Evolutionary conservation across 2,113 vertebrate species (phyloP), one percentile per base, ranked within the genome.

Genomic region (Cryptomyrus ogoouensis): DNA sequence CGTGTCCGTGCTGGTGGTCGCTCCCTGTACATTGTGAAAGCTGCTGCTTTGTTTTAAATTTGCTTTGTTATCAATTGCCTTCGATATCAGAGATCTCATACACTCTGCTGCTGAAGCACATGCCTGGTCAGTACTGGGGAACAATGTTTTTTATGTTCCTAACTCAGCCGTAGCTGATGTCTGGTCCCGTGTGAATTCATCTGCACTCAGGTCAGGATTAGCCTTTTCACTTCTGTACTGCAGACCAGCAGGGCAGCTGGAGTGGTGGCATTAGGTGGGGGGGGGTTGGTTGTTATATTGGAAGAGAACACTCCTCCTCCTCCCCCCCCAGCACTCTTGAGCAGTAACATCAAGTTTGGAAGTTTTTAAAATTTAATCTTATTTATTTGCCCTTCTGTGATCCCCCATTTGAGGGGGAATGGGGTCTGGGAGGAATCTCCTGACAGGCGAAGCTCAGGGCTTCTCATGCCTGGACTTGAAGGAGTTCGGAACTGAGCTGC

Each of bases 241-340:
- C 74, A 80, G 74, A 7, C 35, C 46, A 13, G 83, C 19, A 27
- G 44, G 42, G 46, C 83, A 86, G 31, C 15, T 35, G 70, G 3
- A 19, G 15, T 19, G 12, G 13, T 5, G 35, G 31, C 1, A 5
- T 56, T 56, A 21, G 53, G 12, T 39, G 13, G 3, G 24, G 83
- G 39, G 6, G 42, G 21, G 44, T n/a, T 21, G 17, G 9, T n/a
- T 44, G 46, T 31, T 86, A 31, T 46, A 49, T 31, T 5, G 44
- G 83, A n/a, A 47, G 9, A 24, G 83, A 49, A 47, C 50, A 53
- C 1, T 21, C 52, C 53, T 21, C 19, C 53, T 21, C 3, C 47
- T 47, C 9, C 3, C 93, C 92, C 94, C 91, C 94, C 94, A 93
- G 35, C 74, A 42, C 35, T 80, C 74, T 3, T 6, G 74, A 62